Evolutionary conservation across 1,140 invertebrate genomes (phyloP).

Genomic region (Coptotermes formosanus): DNA sequence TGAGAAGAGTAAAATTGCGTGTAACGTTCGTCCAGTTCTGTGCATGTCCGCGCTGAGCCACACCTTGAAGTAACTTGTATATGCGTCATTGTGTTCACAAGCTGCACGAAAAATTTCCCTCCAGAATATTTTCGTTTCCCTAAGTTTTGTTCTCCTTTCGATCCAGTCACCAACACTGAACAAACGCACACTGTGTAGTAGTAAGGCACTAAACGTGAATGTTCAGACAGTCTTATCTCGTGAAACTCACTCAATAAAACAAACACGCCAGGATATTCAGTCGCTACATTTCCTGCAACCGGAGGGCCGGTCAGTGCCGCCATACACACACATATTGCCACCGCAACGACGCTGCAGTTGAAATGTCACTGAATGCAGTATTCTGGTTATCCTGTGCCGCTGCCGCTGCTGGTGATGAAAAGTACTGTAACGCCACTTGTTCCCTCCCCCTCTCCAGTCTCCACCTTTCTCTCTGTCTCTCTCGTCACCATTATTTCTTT

Average conservation of each 20-base stretch:
- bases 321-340: too few species aligned
- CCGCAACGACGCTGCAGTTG: background rate
- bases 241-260: too few species aligned
- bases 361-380: slow-evolving; percentile 8
- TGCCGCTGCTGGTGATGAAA: background rate
- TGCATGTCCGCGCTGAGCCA: too few species aligned
- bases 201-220: too few species aligned
- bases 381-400: background rate
- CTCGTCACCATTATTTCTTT: background rate
- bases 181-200: background rate
- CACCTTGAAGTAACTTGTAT: too few species aligned
- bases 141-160: too few species aligned
- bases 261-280: too few species aligned
- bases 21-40: too few species aligned
- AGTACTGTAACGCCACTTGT: slow-evolving; percentile 4
- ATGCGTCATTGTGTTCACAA: background rate
- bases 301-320: too few species aligned
- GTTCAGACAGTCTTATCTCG: too few species aligned
- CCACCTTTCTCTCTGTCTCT: background rate
- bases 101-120: background rate
- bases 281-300: too few species aligned
- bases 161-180: background rate
- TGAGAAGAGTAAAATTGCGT: too few species aligned
- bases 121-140: background rate
- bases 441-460: background rate